Base-by-base conservation (phyloP, 2,797 vertebrate genomes). In the Danionella dracula region DNA sequence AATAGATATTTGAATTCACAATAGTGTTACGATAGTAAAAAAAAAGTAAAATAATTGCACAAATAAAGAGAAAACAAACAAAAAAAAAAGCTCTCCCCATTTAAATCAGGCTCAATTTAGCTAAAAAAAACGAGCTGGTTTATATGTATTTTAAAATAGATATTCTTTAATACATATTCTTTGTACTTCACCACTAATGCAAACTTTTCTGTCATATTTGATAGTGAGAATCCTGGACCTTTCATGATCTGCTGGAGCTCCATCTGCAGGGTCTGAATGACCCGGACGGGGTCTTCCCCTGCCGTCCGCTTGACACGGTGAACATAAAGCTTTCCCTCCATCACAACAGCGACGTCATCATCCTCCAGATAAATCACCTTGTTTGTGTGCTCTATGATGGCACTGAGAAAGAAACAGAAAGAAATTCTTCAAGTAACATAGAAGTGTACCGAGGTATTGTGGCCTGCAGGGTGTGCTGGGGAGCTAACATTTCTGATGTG, bases 211-310 rank as follows among this genome's bases (percentile, higher is more conserved):
- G 23, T 27, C n/a, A 6, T 27, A 27, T 3, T 11, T 21, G 20
- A 8, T 2, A 31, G 4, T 46, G 27, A 27, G 40, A 21, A n/a
- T 53, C 2, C 29, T 20, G 20, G 13, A 92, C 96, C 95, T 89
- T 97, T 97, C 96, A 98, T 97, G 84, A 99, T 99, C 78, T 99
- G 92, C 73, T 99, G 94, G 67, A 99, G 46, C 79, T 99, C 94
- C 92, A 99, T 95, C 83, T 99, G 92, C 68, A 99, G 83, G 40
- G 95, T 99, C 82, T 96, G 92, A 74, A 99, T 94, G 38, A 89
- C 92, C 67, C 96, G 87, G 53, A 92, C 92, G 1, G 93, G 89
- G 68, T 94, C 90, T 17, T 94, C 96, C 0, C 91, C 94, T 0
- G 88, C 92, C 19, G 82, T 88, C 20, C 92, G 90, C 73, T 89